phyloP scores from a whole-genome alignment of 2,888 invertebrate genomes.

The Metallyticus violacea region DNA sequence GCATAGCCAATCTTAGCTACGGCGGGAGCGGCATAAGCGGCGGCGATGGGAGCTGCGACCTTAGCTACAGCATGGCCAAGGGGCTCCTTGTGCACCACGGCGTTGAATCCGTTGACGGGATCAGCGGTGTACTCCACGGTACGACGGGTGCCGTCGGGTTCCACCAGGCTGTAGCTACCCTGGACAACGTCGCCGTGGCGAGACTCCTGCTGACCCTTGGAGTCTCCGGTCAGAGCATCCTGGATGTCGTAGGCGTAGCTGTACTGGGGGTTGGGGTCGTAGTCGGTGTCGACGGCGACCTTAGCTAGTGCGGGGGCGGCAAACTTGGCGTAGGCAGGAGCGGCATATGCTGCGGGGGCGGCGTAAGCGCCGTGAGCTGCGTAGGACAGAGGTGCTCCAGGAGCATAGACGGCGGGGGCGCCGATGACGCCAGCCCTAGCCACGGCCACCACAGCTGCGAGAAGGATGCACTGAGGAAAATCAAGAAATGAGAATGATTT shows the following conservation, averaged over 20 bases:
- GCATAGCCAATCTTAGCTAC: slow-evolving; percentile 36
- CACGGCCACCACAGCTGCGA: slow-evolving; percentile 28
- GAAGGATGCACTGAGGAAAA: not conserved
- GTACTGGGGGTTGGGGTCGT: slow-evolving; percentile 26
- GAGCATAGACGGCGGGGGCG: slow-evolving; percentile 27
- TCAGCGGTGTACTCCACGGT: slow-evolving; percentile 42
- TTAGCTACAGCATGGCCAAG: slow-evolving; percentile 42
- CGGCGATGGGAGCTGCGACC: slow-evolving; percentile 34
- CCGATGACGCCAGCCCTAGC: slow-evolving; percentile 29
- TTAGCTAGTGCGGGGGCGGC: slow-evolving; percentile 28
- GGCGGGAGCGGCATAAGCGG: slow-evolving; percentile 30
- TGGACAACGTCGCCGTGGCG: slow-evolving; percentile 31
- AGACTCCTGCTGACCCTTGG: slow-evolving; percentile 22
- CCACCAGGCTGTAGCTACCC: slow-evolving; percentile 29
- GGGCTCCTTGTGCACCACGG: slow-evolving; percentile 33
- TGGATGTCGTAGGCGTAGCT: slow-evolving; percentile 26
- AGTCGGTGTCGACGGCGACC: slow-evolving; percentile 30
- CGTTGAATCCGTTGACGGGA: slow-evolving; percentile 31
- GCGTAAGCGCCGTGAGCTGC: slow-evolving; percentile 35
- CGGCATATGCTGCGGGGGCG: slow-evolving; percentile 26
- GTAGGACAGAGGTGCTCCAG: slow-evolving; percentile 30
- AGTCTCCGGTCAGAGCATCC: slow-evolving; percentile 27
- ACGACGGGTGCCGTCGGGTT: slow-evolving; percentile 29
- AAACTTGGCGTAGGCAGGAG: slow-evolving; percentile 25
- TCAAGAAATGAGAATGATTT: not conserved